Evolutionary conservation across 1,140 invertebrate genomes (phyloP).

Genomic region (Drosophila lowei): DNA sequence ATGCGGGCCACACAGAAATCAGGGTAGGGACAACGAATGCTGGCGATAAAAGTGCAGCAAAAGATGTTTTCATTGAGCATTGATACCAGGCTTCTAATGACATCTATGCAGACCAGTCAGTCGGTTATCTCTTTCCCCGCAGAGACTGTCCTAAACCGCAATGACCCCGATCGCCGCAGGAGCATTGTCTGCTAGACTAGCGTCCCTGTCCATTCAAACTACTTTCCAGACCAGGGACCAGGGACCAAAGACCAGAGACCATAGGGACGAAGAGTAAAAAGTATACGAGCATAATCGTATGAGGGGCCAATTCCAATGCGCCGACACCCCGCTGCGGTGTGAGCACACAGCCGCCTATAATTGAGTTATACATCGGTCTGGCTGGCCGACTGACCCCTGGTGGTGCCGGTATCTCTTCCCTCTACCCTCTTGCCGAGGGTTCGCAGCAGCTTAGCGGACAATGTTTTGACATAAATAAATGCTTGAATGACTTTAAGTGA

Average conservation of each 20-base stretch:
- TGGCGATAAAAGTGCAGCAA: slow-evolving; percentile 21
- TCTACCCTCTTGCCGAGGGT: slow-evolving; percentile 16
- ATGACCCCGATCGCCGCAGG: slow-evolving; percentile 61
- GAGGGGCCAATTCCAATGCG: slow-evolving; percentile 73
- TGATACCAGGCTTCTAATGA: slow-evolving; percentile 62
- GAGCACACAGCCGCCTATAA: slow-evolving; percentile 73
- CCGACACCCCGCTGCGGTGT: slow-evolving; percentile 69
- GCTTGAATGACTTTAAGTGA: slow-evolving; percentile 79
- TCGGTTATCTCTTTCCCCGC: slow-evolving; percentile 31
- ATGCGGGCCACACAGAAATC: slow-evolving; percentile 61
- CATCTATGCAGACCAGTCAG: slow-evolving; percentile 50
- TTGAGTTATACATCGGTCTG: slow-evolving; percentile 72
- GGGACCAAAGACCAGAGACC: slow-evolving; percentile 15
- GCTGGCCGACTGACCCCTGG: slow-evolving; percentile 56
- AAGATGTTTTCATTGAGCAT: slow-evolving; percentile 59
- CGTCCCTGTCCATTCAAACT: slow-evolving; percentile 44
- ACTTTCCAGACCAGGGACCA: slow-evolving; percentile 31
- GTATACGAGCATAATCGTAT: slow-evolving; percentile 21
- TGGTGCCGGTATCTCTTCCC: slow-evolving; percentile 6
- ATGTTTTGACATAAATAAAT: slow-evolving; percentile 81
- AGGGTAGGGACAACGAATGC: slow-evolving; percentile 27
- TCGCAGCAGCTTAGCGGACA: slow-evolving; percentile 61
- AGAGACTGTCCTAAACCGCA: slow-evolving; percentile 55
- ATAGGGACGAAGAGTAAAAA: slow-evolving; percentile 21
- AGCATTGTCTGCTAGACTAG: slow-evolving; percentile 40